phyloP scores from a whole-genome alignment of 2,888 invertebrate species.

The Tupiocoris notatus region DNA sequence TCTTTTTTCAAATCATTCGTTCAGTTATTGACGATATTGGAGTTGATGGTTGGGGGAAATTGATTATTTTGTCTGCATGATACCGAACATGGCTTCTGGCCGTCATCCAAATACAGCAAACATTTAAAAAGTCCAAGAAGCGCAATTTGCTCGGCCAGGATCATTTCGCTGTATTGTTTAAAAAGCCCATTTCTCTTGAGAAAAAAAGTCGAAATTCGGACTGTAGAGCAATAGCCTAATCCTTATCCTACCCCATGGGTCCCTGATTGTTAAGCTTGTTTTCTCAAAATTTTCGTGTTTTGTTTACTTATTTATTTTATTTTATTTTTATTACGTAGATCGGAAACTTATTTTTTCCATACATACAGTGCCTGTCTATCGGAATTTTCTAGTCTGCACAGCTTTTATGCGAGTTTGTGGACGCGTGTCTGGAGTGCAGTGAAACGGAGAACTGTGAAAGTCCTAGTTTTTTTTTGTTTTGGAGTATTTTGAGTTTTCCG shows the following conservation, averaged over 20 bases:
- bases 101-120: too few relatives aligned
- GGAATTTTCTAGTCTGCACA: constrained; percentile 28
- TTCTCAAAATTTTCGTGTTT: constrained; percentile 22
- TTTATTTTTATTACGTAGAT: not conserved
- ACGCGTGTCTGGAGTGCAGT: constrained; percentile 27
- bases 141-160: too few relatives aligned
- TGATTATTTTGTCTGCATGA: too few relatives aligned
- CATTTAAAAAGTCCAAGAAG: too few relatives aligned
- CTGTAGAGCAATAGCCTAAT: constrained; percentile 3
- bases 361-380: constrained; percentile 22
- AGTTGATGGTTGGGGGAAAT: too few relatives aligned
- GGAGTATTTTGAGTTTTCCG: not conserved
- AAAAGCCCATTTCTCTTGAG: too few relatives aligned
- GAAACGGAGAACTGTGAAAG: constrained; percentile 7
- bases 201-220: not conserved
- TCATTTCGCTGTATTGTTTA: too few relatives aligned
- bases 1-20: too few relatives aligned
- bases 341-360: not conserved
- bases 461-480: not conserved
- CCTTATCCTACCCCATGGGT: constrained; percentile 11
- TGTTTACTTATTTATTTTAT: not conserved
- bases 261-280: constrained; percentile 30
- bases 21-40: too few relatives aligned
- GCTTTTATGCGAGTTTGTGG: constrained; percentile 27
- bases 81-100: too few relatives aligned